Evolutionary conservation across 2,113 vertebrate genomes (phyloP), one percentile per base, ranked within the genome.

Genomic region (Cavia aperea): DNA sequence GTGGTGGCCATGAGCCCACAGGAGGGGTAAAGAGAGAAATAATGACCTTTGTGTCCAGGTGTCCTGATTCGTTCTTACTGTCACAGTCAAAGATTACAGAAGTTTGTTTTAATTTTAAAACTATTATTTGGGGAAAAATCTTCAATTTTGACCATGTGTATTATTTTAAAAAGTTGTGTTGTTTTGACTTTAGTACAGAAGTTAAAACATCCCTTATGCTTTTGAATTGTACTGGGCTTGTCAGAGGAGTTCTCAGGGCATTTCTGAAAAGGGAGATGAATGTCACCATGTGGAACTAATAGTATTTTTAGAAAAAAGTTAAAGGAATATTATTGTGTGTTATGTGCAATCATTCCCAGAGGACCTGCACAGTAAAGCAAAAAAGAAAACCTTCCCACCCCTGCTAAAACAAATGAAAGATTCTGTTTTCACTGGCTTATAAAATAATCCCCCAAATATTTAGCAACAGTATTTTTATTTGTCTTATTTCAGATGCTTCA

Each of bases 271-370:
- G 93, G 68, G 83, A 94, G 94, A 86, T 95, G 91, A 63, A 96
- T 96, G 96, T 86, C 66, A 94, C 85, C 96, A 97, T 96, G 92
- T 96, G 96, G 94, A 96, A 97, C 91, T 94, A 96, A 96, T 95
- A 96, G 89, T 94, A 81, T 31, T 95, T 95, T 83, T 86, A 78
- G 68, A n/a, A 81, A 82, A 81, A 88, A 92, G 65, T 86, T 90
- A 95, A 96, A 95, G 43, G 68, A 92, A 90, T 94, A 96, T 95
- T 95, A 95, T 93, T 96, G 89, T 94, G 87, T 96, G 77, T 96
- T 96, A 88, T 91, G 94, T 70, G 73, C 8, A 78, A 62, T 87
- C 82, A 91, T 93, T 93, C 95, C 77, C 93, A 88, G 72, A 84
- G 88, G 95, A 94, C 46, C 75, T 73, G 87, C 82, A 91, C 36